A percentile compares a stretch with the other conserved stretches of the same genome.
Evolutionary conservation across 2,113 vertebrate genomes (phyloP).

Genomic region (Salminus brasiliensis): DNA sequence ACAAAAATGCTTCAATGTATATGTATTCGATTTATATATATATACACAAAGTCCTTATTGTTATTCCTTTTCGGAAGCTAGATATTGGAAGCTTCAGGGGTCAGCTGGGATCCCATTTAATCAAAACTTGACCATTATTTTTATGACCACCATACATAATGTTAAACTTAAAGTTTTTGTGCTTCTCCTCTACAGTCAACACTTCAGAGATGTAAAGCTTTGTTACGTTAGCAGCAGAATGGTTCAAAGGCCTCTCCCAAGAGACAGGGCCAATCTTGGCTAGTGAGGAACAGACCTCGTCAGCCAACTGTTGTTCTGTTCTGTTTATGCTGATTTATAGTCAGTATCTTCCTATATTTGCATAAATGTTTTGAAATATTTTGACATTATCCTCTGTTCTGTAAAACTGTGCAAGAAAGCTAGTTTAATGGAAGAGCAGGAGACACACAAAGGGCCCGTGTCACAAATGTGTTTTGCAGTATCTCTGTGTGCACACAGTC

Average conservation of each 20-base stretch:
- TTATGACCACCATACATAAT: neutral
- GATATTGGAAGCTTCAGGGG: no score
- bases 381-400: slow-evolving; percentile 2
- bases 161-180: neutral
- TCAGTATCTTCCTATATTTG: neutral
- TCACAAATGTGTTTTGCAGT: neutral
- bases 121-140: no score
- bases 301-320: neutral
- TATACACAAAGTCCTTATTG: no score
- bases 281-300: neutral
- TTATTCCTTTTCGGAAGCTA: no score
- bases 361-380: neutral
- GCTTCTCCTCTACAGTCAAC: neutral
- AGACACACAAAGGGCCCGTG: neutral
- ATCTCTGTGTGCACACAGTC: neutral
- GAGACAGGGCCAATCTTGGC: neutral
- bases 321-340: neutral
- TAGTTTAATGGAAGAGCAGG: neutral
- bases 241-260: neutral
- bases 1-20: no score
- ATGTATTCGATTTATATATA: no score
- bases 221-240: neutral
- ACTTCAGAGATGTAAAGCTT: neutral
- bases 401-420: neutral
- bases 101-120: no score